Conservation (phyloP, 2,888 invertebrate genomes). For the Idaea straminata region DNA sequence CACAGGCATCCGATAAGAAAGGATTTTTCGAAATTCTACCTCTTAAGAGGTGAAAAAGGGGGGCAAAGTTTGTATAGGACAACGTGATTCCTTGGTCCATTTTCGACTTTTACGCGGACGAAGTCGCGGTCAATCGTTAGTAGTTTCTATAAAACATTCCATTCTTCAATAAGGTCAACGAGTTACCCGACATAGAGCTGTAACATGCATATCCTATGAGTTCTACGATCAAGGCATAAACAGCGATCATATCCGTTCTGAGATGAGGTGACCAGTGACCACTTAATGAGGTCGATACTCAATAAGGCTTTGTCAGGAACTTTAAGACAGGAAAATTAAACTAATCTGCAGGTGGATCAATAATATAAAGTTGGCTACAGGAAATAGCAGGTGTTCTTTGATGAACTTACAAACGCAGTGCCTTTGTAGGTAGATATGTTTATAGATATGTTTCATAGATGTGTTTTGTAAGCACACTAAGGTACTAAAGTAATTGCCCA, state of each 20-base stretch:
- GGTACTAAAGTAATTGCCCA: not conserved
- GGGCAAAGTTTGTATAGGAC: too few species aligned
- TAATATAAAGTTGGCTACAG: not conserved
- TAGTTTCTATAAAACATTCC: not conserved
- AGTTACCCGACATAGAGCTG: slow-evolving; percentile 9
- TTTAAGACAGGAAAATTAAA: slow-evolving; percentile 17
- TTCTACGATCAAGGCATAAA: slow-evolving; percentile 21
- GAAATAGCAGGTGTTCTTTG: not conserved
- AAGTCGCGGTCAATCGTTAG: too few species aligned
- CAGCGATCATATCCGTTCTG: slow-evolving; percentile 33
- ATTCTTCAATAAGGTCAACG: slow-evolving; percentile 6
- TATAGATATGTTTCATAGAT: not conserved
- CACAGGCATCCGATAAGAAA: too few species aligned
- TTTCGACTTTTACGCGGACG: too few species aligned
- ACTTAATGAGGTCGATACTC: slow-evolving; percentile 24
- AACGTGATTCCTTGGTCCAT: too few species aligned
- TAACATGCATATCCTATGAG: slow-evolving; percentile 11
- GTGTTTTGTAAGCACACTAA: not conserved
- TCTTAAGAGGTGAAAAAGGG: too few species aligned
- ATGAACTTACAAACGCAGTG: not conserved
- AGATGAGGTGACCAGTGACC: slow-evolving; percentile 17
- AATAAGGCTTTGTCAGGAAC: slow-evolving; percentile 17
- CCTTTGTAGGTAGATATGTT: not conserved
- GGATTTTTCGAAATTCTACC: too few species aligned
- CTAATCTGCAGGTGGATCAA: not conserved